Evolutionary conservation across 2,113 vertebrate genomes (phyloP).

Genomic region (Apeltes quadracus): DNA sequence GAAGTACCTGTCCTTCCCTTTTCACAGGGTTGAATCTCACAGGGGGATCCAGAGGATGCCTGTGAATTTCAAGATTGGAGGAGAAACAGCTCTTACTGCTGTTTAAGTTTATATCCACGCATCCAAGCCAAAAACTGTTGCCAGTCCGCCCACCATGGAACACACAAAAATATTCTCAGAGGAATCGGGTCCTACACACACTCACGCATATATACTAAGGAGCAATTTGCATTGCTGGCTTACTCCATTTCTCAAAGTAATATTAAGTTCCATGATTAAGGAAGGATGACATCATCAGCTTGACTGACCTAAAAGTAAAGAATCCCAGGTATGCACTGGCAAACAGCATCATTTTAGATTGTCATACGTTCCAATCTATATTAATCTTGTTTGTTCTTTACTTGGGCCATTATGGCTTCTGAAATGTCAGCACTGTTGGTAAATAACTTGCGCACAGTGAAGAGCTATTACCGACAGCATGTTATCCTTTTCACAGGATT

Average conservation of each 20-base stretch:
- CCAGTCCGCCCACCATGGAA: slow-evolving; percentile 14
- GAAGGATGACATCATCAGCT: background rate
- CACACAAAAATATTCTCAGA: background rate
- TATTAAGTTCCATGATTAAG: slow-evolving; percentile 17
- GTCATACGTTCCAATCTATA: background rate
- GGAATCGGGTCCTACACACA: background rate
- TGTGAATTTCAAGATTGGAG: slow-evolving; percentile 62
- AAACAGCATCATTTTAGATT: slow-evolving; percentile 1
- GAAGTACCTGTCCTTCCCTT: background rate
- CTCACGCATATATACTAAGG: slow-evolving; percentile 1
- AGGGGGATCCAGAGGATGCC: slow-evolving; percentile 43
- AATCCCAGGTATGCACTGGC: background rate
- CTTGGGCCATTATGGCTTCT: background rate
- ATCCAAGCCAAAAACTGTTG: slow-evolving; percentile 50
- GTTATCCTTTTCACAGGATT: background rate
- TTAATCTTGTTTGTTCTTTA: background rate
- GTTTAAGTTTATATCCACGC: slow-evolving; percentile 43
- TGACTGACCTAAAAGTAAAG: background rate
- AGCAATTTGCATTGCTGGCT: slow-evolving; percentile 29
- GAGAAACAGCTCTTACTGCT: slow-evolving; percentile 34
- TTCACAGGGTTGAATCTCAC: slow-evolving; percentile 72
- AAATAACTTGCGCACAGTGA: background rate
- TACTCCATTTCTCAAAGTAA: slow-evolving; percentile 7
- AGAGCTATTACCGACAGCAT: background rate
- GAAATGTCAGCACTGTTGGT: background rate